Evolutionary conservation across 2,888 invertebrate genomes (phyloP).

Genomic region (Monopis laevigella): DNA sequence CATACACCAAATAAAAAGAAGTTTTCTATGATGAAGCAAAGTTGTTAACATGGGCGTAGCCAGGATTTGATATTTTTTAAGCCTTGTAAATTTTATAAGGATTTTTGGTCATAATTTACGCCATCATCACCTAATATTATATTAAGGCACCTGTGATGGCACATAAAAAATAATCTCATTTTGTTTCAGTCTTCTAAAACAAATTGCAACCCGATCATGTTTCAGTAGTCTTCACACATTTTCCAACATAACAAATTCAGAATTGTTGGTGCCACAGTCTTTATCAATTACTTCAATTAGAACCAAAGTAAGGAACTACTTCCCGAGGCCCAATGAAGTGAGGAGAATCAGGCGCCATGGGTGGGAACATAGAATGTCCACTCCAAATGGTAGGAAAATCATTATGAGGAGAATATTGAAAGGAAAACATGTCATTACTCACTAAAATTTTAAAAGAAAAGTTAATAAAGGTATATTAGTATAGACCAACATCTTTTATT

Average conservation of each 20-base stretch:
- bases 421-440: slow-evolving; percentile 74
- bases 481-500: no score
- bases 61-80: no score
- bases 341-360: slow-evolving; percentile 77
- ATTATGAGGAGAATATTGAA: slow-evolving; percentile 81
- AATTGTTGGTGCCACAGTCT: slow-evolving; percentile 31
- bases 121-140: no score
- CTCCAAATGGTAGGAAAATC: slow-evolving; percentile 72
- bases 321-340: slow-evolving; percentile 79
- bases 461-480: no score
- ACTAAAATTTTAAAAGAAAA: no score
- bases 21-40: no score
- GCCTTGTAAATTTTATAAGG: no score
- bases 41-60: no score
- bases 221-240: slow-evolving; percentile 26
- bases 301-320: slow-evolving; percentile 71
- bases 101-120: no score
- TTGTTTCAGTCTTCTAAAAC: slow-evolving; percentile 40
- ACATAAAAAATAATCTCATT: no score
- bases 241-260: slow-evolving; percentile 25
- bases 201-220: slow-evolving; percentile 17
- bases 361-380: slow-evolving; percentile 74
- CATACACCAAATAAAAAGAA: no score
- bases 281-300: slow-evolving; percentile 39
- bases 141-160: no score